phyloP scores from a whole-genome alignment of 2,797 vertebrate species.

The Sylvilagus floridanus region DNA sequence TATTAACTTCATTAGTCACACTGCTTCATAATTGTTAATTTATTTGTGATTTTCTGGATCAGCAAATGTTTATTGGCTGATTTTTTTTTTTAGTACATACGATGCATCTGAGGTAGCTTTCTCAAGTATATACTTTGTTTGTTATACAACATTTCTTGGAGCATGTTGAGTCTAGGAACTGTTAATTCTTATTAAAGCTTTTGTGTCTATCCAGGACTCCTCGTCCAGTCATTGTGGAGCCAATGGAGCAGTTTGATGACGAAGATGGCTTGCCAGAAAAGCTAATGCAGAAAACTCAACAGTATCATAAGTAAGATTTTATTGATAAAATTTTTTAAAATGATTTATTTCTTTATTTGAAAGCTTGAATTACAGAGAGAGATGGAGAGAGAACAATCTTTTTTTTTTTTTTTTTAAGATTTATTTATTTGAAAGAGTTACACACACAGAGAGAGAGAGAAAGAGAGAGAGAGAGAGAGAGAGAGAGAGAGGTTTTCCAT shows the following conservation, averaged over 20 bases:
- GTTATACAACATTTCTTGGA: slow-evolving; percentile 35
- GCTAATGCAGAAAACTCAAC: slow-evolving; percentile 94
- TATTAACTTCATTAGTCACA: not conserved
- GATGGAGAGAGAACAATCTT: too few relatives aligned
- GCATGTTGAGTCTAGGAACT: not conserved
- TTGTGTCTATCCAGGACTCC: slow-evolving; percentile 91
- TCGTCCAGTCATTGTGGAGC: slow-evolving; percentile 97
- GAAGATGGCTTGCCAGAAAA: slow-evolving; percentile 98
- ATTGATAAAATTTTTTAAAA: slow-evolving; percentile 33
- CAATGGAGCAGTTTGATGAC: slow-evolving; percentile 96
- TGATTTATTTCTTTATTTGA: not conserved
- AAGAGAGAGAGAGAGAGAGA: too few relatives aligned
- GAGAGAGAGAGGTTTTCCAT: too few relatives aligned
- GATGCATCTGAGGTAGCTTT: slow-evolving; percentile 14
- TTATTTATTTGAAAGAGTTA: too few relatives aligned
- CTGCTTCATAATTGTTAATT: not conserved
- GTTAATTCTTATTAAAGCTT: slow-evolving; percentile 50
- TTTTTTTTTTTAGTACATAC: slow-evolving; percentile 60
- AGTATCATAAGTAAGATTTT: slow-evolving; percentile 94
- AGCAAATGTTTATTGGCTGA: slow-evolving; percentile 3
- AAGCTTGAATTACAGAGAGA: too few relatives aligned
- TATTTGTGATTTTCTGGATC: not conserved
- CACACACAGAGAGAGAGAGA: too few relatives aligned
- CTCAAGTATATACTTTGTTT: not conserved
- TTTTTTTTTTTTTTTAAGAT: too few relatives aligned